A percentile compares a stretch with the other conserved stretches of the same genome.
Evolutionary conservation across 2,888 invertebrate species (phyloP).

Genomic region (Thereva unica): DNA sequence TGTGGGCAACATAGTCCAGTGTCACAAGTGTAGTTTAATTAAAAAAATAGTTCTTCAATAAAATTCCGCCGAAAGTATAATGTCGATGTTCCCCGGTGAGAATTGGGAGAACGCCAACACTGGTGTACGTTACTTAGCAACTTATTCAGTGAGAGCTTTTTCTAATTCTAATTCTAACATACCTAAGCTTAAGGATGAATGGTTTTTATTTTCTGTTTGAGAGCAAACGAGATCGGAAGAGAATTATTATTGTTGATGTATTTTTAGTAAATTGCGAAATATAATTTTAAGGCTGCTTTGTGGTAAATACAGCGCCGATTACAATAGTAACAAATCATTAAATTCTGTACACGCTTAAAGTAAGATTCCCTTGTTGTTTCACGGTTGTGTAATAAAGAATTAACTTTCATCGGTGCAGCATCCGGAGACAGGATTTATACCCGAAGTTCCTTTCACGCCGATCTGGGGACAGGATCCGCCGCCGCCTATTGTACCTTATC

Average conservation of each 20-base stretch:
- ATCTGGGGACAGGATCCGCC: constrained; percentile 60
- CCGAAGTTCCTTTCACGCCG: constrained; percentile 57
- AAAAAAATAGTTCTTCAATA: constrained; percentile 11
- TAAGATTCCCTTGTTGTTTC: neutral
- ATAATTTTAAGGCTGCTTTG: constrained; percentile 15
- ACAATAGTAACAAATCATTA: constrained; percentile 3
- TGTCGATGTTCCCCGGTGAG: constrained; percentile 44
- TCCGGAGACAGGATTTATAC: constrained; percentile 54
- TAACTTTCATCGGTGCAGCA: constrained; percentile 52
- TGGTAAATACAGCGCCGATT: constrained; percentile 24
- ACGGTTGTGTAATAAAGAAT: constrained; percentile 20
- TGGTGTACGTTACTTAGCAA: constrained; percentile 44
- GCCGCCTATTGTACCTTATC: constrained; percentile 66
- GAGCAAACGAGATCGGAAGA: too few relatives aligned
- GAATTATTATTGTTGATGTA: neutral
- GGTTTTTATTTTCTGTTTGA: too few relatives aligned
- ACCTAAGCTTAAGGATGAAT: neutral
- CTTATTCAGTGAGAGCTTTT: constrained; percentile 42
- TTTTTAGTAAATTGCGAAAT: constrained; percentile 6
- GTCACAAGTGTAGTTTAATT: constrained; percentile 6
- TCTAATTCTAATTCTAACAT: constrained; percentile 31
- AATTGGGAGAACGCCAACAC: constrained; percentile 44
- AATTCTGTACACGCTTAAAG: constrained; percentile 5
- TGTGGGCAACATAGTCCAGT: constrained; percentile 7
- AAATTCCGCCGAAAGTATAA: constrained; percentile 30